These are phyloP conservation scores for Balaeniceps rex DNA, from an alignment of 2,113 vertebrate genomes.

Conservation along the genomic window DNA sequence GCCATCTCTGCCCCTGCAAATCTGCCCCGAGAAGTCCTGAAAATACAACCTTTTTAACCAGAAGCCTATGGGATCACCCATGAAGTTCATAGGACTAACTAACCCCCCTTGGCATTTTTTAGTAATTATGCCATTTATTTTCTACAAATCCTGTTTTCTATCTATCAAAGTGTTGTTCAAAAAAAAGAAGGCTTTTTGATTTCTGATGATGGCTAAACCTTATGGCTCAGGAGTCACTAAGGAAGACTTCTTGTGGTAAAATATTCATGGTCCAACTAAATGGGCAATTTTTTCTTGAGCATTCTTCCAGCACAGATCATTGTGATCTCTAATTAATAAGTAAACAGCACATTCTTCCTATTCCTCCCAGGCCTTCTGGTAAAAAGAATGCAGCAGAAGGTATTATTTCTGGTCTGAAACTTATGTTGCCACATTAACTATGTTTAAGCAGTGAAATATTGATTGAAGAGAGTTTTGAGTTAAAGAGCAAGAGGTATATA, in stretches of 20 bases:
- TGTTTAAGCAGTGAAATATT: background rate
- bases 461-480: background rate
- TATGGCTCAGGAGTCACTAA: background rate
- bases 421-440: background rate
- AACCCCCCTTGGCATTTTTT: background rate
- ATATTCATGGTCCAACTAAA: background rate
- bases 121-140: background rate
- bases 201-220: background rate
- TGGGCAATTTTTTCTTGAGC: background rate
- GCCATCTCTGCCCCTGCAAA: background rate
- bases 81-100: background rate
- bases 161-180: background rate
- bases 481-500: background rate
- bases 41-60: background rate
- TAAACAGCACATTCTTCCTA: background rate
- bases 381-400: background rate
- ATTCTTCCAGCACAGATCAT: background rate
- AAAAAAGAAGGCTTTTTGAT: background rate
- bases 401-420: background rate
- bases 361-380: background rate
- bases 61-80: background rate
- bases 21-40: background rate
- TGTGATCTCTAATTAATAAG: background rate
- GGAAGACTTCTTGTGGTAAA: background rate
- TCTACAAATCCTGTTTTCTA: background rate